Conservation (phyloP, 2,888 invertebrate species). For the Phoronis australis region DNA sequence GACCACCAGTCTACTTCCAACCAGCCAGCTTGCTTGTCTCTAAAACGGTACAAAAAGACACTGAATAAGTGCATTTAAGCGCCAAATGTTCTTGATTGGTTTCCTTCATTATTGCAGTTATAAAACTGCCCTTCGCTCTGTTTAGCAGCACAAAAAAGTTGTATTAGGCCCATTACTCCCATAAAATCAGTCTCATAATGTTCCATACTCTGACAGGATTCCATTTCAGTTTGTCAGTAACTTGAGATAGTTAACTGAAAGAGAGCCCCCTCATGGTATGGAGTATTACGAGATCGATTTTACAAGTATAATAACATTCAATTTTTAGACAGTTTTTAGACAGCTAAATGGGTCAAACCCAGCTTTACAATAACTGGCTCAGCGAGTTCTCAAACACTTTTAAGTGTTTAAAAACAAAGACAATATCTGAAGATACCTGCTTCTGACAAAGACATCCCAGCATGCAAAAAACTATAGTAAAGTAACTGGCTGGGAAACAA, state of each 20-base stretch:
- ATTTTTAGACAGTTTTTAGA: too few species aligned
- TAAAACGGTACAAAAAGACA: constrained; percentile 43
- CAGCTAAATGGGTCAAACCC: too few species aligned
- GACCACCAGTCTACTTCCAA: constrained; percentile 84
- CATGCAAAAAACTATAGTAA: not conserved
- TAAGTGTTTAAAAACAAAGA: not conserved
- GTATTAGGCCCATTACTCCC: not conserved
- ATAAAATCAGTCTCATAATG: too few species aligned
- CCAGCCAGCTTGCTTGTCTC: constrained; percentile 74
- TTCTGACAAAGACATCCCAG: not conserved
- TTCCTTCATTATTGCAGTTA: not conserved
- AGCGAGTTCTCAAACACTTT: too few species aligned
- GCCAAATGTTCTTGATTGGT: constrained; percentile 7
- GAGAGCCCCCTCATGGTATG: not conserved
- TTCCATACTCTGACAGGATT: too few species aligned
- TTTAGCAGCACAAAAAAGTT: not conserved
- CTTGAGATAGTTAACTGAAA: not conserved
- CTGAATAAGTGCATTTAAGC: constrained; percentile 6
- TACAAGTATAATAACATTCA: too few species aligned
- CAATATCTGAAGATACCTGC: not conserved
- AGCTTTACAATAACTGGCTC: too few species aligned
- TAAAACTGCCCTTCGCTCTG: not conserved
- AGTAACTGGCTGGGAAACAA: not conserved
- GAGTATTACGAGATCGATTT: not conserved
- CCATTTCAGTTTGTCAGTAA: too few species aligned